Evolutionary conservation across 2,113 vertebrate genomes (phyloP), one percentile per base, ranked within the genome.

Genomic region (Cricetomys ansorgei): DNA sequence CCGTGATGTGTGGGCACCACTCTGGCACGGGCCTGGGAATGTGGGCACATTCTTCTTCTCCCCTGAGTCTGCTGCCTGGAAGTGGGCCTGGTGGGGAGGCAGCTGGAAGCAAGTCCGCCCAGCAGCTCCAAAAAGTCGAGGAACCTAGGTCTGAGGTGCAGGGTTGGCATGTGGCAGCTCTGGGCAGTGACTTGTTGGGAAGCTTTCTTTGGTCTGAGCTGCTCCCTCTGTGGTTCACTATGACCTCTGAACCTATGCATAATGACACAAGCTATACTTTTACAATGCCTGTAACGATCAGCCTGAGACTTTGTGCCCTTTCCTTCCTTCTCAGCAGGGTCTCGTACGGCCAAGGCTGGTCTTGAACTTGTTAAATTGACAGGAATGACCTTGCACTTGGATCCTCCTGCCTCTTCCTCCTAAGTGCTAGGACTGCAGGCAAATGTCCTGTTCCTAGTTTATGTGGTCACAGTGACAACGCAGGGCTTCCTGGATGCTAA

Each of bases 161-260:
- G 4, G 0, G 31, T 40, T 3, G 50, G 57, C 25, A 9, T 1
- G 0, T 9, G 1, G 75, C n/a, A 7, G 40, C 40, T 50, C 73
- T 13, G 55, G 31, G 17, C 13, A 2, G 55, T 59, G 45, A 53
- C 5, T 19, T 5, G 8, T 4, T 7, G 55, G 16, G 69, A 59
- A 37, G 48, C 65, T 76, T 34, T 48, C 23, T 94, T 65, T 64
- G 19, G 0, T 89, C 50, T 83, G 83, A 95, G 37, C 15, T 45
- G 72, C 19, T 50, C n/a, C 19, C 37, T 93, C 70, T 37, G 77
- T 43, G 45, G 59, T 79, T 48, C 50, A 17, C 76, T 57, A 9
- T 15, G 57, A 62, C 69, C 19, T 10, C 55, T 21, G 69, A 57
- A 25, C 4, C 75, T 45, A 34, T 69, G 55, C 57, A 31, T 45